A percentile compares a stretch with the other conserved stretches of the same genome.
These are phyloP conservation scores for Poicephalus gulielmi DNA, from an alignment of 2,113 vertebrate species.

Conservation along the genomic window DNA sequence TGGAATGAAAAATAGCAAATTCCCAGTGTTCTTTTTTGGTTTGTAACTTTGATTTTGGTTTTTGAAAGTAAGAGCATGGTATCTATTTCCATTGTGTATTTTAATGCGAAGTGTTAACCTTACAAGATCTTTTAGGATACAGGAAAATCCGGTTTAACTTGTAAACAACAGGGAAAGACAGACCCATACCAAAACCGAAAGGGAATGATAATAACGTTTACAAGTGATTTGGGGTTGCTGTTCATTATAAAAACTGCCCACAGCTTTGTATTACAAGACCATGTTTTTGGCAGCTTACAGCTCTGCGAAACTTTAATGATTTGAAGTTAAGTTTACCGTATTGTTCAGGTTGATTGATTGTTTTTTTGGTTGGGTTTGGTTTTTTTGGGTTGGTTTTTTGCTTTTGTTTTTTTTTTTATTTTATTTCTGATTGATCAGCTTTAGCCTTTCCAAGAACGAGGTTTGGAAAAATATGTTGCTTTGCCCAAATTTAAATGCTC, in stretches of 20 bases:
- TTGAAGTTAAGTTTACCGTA: conserved; percentile 12
- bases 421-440: not conserved
- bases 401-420: not conserved
- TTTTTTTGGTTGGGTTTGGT: not conserved
- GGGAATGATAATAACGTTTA: not conserved
- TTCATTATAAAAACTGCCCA: not conserved
- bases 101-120: not conserved
- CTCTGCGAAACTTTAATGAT: not conserved
- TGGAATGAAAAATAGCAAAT: not conserved
- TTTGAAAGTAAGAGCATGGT: not conserved
- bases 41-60: not conserved
- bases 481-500: conserved; percentile 53
- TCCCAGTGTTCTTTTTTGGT: not conserved
- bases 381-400: not conserved
- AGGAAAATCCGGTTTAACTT: not conserved
- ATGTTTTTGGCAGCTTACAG: not conserved
- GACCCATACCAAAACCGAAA: not conserved
- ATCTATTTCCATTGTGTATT: not conserved
- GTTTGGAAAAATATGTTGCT: conserved; percentile 9
- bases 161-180: not conserved
- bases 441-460: conserved; percentile 10
- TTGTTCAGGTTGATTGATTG: not conserved
- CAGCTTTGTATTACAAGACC: not conserved
- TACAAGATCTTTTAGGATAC: not conserved
- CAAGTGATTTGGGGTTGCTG: not conserved